Conservation (phyloP, 2,888 invertebrate genomes). For the Onchidella celtica region DNA sequence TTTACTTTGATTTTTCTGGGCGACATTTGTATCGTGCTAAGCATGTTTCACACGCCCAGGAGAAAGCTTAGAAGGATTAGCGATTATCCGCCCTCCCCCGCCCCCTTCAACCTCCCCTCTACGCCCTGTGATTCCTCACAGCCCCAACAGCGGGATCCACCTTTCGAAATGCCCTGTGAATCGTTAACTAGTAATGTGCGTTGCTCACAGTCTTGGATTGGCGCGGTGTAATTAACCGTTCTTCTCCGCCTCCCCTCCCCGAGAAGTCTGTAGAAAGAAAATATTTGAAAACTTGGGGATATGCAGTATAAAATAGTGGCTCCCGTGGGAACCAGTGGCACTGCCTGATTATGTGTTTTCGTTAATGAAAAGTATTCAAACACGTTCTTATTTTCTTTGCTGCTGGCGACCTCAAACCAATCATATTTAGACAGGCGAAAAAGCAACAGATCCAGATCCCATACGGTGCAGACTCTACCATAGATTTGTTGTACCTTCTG, state of each 20-base stretch:
- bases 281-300: constrained; percentile 26
- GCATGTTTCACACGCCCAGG: no score
- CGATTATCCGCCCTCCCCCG: no score
- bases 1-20: no score
- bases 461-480: no score
- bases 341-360: constrained; percentile 8
- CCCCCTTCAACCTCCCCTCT: no score
- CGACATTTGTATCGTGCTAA: no score
- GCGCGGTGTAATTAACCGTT: constrained; percentile 38
- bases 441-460: no score
- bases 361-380: constrained; percentile 31
- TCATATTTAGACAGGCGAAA: constrained; percentile 17
- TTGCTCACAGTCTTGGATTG: neutral
- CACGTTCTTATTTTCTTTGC: no score
- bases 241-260: neutral
- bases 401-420: constrained; percentile 26
- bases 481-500: no score
- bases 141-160: no score
- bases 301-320: neutral
- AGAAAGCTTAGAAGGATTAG: no score
- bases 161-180: neutral
- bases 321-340: constrained; percentile 43
- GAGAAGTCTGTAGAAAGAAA: constrained; percentile 20
- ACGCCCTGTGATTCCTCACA: no score
- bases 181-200: constrained; percentile 18